These are phyloP conservation scores for Micoletzkya japonica DNA, from an alignment of 2,888 invertebrate species.

Conservation along the genomic window DNA sequence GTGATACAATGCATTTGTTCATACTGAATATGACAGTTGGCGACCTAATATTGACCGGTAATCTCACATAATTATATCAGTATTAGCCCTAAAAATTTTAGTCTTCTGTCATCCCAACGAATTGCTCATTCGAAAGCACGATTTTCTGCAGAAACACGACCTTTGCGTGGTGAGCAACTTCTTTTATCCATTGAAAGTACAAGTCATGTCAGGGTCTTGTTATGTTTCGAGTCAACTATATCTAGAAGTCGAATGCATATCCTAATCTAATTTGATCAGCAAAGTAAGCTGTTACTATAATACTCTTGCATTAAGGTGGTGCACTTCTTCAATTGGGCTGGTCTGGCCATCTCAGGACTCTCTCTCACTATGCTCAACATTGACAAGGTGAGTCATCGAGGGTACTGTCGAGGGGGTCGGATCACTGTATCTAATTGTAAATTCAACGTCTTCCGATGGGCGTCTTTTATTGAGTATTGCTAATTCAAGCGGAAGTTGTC, in stretches of 20 bases:
- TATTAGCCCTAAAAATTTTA: constrained; percentile 32
- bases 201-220: too few species aligned
- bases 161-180: constrained; percentile 15
- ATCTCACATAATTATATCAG: constrained; percentile 6
- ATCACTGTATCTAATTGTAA: too few species aligned
- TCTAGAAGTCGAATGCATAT: too few species aligned
- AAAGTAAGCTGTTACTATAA: constrained; percentile 34
- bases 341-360: constrained; percentile 60
- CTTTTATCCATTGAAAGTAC: not conserved
- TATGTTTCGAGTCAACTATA: too few species aligned
- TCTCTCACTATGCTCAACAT: constrained; percentile 61
- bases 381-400: constrained; percentile 56
- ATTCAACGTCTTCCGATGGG: too few species aligned
- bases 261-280: too few species aligned
- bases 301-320: constrained; percentile 55
- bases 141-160: constrained; percentile 46
- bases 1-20: constrained; percentile 63
- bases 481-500: too few species aligned
- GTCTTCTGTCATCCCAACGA: constrained; percentile 63
- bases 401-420: too few species aligned
- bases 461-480: too few species aligned
- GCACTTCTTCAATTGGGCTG: constrained; percentile 62
- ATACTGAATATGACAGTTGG: constrained; percentile 63
- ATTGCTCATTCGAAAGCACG: constrained; percentile 60
- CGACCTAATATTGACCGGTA: constrained; percentile 60